Evolutionary conservation across 1,140 invertebrate genomes (phyloP).

Genomic region (Hyles vespertilio): DNA sequence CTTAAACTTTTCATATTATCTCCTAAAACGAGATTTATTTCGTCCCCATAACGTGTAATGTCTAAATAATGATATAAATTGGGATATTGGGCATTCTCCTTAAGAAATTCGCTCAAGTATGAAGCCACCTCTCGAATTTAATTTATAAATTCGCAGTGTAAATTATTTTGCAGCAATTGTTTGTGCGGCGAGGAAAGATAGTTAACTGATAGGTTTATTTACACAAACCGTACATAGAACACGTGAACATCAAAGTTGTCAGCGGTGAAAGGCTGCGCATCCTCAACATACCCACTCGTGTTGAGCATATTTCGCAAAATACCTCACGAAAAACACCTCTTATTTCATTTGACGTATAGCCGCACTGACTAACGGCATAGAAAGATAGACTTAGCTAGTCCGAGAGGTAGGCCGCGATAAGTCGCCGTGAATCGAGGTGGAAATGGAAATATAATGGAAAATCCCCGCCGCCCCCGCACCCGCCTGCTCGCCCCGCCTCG

Average conservation of each 20-base stretch:
- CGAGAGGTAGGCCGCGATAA: conserved; percentile 70
- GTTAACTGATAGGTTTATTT: conserved; percentile 12
- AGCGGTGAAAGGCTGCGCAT: conserved; percentile 5
- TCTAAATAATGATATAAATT: too few relatives aligned
- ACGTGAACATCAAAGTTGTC: conserved; percentile 4
- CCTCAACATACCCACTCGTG: conserved; percentile 3
- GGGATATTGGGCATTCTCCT: too few relatives aligned
- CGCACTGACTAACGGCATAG: conserved; percentile 62
- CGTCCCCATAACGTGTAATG: too few relatives aligned
- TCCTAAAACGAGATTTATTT: too few relatives aligned
- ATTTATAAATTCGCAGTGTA: too few relatives aligned
- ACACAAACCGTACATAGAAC: conserved; percentile 6
- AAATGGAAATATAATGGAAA: conserved; percentile 75
- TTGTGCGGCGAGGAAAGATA: conserved; percentile 4
- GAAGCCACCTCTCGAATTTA: too few relatives aligned
- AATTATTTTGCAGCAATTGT: neutral
- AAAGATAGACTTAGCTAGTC: conserved; percentile 71
- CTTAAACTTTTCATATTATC: too few relatives aligned
- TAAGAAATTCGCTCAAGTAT: too few relatives aligned
- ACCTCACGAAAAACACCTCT: conserved; percentile 26
- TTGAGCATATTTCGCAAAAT: conserved; percentile 7
- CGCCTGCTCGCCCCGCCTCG: conserved; percentile 28
- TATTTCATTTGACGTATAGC: conserved; percentile 35
- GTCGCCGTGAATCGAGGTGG: conserved; percentile 68
- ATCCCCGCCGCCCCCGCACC: conserved; percentile 29